A percentile compares a stretch with the other conserved stretches of the same genome.
These are phyloP conservation scores for Lepidocolaptes lacrymiger DNA, from an alignment of 2,797 vertebrate genomes.

Conservation along the genomic window DNA sequence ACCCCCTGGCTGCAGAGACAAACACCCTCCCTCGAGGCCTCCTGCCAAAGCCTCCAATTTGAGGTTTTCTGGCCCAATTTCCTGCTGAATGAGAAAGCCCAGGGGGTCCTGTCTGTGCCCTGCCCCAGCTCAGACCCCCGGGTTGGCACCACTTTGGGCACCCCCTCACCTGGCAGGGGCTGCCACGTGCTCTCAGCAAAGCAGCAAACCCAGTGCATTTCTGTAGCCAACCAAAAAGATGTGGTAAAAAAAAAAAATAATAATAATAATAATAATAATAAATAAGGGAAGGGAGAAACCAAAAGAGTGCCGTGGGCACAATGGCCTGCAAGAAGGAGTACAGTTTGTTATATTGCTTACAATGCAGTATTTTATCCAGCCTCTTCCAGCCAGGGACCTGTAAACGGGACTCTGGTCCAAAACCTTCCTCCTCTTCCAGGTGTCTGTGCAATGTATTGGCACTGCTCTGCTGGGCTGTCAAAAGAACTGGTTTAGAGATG, in stretches of 20 bases:
- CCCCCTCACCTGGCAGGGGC: constrained; percentile 44
- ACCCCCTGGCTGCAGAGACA: constrained; percentile 65
- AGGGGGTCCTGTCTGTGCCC: constrained; percentile 25
- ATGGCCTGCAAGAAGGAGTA: constrained; percentile 80
- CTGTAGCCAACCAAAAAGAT: constrained; percentile 74
- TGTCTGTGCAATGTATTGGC: constrained; percentile 82
- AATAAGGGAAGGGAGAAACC: constrained; percentile 66
- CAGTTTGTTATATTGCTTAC: constrained; percentile 86
- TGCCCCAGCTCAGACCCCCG: not conserved
- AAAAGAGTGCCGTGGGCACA: constrained; percentile 75
- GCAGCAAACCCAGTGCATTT: constrained; percentile 69
- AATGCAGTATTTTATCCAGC: constrained; percentile 87
- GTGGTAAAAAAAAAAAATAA: constrained; percentile 50
- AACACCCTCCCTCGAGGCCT: constrained; percentile 28
- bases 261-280: constrained; percentile 32
- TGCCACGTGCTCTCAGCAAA: constrained; percentile 66
- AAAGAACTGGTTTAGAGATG: constrained; percentile 84
- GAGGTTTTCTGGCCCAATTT: constrained; percentile 37
- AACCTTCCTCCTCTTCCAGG: constrained; percentile 85
- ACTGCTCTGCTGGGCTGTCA: constrained; percentile 83
- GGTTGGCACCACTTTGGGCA: not conserved
- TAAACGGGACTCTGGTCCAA: constrained; percentile 84
- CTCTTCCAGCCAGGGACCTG: constrained; percentile 85
- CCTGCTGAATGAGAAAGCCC: constrained; percentile 2
- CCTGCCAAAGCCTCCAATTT: constrained; percentile 42